These are phyloP conservation scores for Panonychus citri DNA, from an alignment of 1,140 invertebrate genomes.

Conservation along the genomic window DNA sequence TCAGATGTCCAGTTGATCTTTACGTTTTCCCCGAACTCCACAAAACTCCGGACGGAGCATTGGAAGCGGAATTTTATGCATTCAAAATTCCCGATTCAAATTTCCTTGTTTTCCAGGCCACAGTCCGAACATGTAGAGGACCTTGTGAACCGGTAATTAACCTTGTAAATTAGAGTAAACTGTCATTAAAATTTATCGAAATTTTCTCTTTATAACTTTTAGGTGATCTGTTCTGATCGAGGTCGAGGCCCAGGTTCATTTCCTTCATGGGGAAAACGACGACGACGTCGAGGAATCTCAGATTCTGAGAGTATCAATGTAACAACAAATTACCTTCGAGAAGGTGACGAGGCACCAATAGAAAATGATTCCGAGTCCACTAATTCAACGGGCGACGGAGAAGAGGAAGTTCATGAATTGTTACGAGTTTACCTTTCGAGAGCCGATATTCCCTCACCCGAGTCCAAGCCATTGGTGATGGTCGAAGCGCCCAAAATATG, in stretches of 20 bases:
- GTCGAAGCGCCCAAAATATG: slow-evolving; percentile 27
- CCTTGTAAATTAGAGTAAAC: background rate
- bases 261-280: slow-evolving; percentile 17
- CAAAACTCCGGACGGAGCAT: slow-evolving; percentile 50
- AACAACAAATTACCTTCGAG: background rate
- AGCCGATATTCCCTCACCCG: slow-evolving; percentile 15
- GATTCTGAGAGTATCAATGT: background rate
- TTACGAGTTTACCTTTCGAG: slow-evolving; percentile 17
- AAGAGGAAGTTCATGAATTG: slow-evolving; percentile 18
- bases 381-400: slow-evolving; percentile 7
- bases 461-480: background rate
- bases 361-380: slow-evolving; percentile 1
- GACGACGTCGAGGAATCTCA: background rate
- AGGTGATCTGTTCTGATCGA: slow-evolving; percentile 15
- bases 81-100: slow-evolving; percentile 87
- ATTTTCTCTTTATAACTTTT: background rate
- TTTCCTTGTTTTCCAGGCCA: slow-evolving; percentile 76
- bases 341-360: background rate
- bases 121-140: slow-evolving; percentile 59
- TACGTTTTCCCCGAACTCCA: slow-evolving; percentile 76
- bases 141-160: slow-evolving; percentile 51
- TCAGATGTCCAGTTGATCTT: slow-evolving; percentile 64
- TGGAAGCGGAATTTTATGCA: slow-evolving; percentile 73
- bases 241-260: slow-evolving; percentile 12
- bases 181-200: background rate